Evolutionary conservation across 2,888 invertebrate species (phyloP), one percentile per base, ranked within the genome.

Genomic region (Tyria jacobaeae): DNA sequence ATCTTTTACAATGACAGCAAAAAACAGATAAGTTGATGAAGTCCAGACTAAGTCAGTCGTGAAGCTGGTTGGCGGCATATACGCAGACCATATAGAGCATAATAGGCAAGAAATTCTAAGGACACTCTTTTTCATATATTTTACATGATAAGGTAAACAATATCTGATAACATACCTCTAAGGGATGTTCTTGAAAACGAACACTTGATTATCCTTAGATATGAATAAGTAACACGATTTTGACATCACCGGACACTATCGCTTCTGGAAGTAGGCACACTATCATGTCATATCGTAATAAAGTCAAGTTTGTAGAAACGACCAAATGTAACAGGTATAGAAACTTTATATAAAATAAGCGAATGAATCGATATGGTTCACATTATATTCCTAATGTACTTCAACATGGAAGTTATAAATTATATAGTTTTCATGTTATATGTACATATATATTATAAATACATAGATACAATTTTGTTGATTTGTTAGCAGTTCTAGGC

Each of bases 271-370:
- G 62, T 68, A 44, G 9, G 15, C 10, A 27, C 1, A 48, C 37
- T 37, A 47, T 56, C 34, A 44, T 24, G 39, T n/a, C 49, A 10
- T 37, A n/a, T 61, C 51, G 24, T 62, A 69, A 62, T 54, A 31
- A 57, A 60, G 31, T 57, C 58, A 51, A 49, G 41, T 44, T 21
- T 0, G 27, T 31, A 7, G 7, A 31, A 31, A 31, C 7, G 4
- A 31, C 27, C 27, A 31, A 31, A 31, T 31, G 27, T 57, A 68
- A 68, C 49, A 47, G 41, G 51, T 52, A 24, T 15, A 31, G 7
- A 31, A 0, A 48, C 27, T 50, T 66, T 68, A 62, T 54, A 51
- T 48, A 61, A 66, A 70, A 72, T 76, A 69, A 73, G 70, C 37
- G 57, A 57, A 57, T 67, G 67, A 52, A 68, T 3, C 7, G 6